These are phyloP conservation scores for Fistularia tabacaria DNA, from an alignment of 2,797 vertebrate genomes.

Conservation along the genomic window DNA sequence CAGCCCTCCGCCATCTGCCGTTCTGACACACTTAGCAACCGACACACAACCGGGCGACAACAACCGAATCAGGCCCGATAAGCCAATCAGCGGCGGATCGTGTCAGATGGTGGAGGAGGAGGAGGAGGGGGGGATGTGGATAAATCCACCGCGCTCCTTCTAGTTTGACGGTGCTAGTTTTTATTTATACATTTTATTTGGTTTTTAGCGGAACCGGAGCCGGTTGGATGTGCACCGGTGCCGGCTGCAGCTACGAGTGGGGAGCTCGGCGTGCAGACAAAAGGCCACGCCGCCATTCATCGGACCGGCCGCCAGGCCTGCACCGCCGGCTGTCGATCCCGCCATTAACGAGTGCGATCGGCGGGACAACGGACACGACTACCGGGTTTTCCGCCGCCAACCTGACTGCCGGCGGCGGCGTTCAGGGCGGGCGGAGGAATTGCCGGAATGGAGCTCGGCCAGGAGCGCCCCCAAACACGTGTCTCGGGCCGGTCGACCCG, in stretches of 20 bases:
- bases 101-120: no score
- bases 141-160: no score
- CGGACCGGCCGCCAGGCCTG: constrained; percentile 18
- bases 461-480: constrained; percentile 44
- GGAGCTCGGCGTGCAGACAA: constrained; percentile 44
- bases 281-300: constrained; percentile 44
- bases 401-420: constrained; percentile 2
- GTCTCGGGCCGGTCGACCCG: constrained; percentile 11
- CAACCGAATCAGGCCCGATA: not conserved
- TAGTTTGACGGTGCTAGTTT: no score
- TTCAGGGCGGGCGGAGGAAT: constrained; percentile 17
- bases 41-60: not conserved
- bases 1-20: constrained; percentile 31
- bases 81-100: not conserved
- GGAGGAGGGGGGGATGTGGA: no score
- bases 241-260: not conserved
- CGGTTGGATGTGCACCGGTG: no score
- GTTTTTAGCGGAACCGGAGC: no score
- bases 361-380: no score
- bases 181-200: no score
- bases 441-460: constrained; percentile 3
- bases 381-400: no score
- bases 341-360: no score
- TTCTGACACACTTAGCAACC: constrained; percentile 7
- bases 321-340: not conserved